These are phyloP conservation scores for Rutpela maculata DNA, from an alignment of 2,888 invertebrate genomes.

Conservation along the genomic window DNA sequence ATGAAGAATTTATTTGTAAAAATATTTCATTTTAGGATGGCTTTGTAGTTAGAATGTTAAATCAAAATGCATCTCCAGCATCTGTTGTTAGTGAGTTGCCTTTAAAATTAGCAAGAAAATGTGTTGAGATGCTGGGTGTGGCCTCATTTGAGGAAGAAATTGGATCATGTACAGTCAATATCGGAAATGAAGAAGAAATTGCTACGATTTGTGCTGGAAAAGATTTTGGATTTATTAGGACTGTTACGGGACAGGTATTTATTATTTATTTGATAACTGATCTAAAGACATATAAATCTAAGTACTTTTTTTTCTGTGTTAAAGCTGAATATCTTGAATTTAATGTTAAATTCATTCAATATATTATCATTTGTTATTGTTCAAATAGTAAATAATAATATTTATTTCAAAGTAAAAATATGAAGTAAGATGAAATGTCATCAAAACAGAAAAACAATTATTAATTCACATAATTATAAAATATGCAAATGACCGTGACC, in stretches of 20 bases:
- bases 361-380: too few relatives aligned
- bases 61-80: slow-evolving; percentile 78
- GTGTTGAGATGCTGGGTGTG: slow-evolving; percentile 85
- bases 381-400: too few relatives aligned
- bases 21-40: slow-evolving; percentile 79
- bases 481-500: too few relatives aligned
- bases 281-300: too few relatives aligned
- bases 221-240: slow-evolving; percentile 91
- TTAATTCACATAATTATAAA: too few relatives aligned
- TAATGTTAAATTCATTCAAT: too few relatives aligned
- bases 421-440: too few relatives aligned
- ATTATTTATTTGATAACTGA: not conserved
- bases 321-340: too few relatives aligned
- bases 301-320: too few relatives aligned
- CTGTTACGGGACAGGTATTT: slow-evolving; percentile 87
- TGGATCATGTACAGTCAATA: slow-evolving; percentile 67
- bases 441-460: too few relatives aligned
- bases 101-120: slow-evolving; percentile 86
- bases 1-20: not conserved
- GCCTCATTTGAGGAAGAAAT: slow-evolving; percentile 84
- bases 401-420: too few relatives aligned
- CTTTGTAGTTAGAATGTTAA: slow-evolving; percentile 85
- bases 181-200: slow-evolving; percentile 84
- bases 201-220: slow-evolving; percentile 88
- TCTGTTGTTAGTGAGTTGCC: slow-evolving; percentile 81